Evolutionary conservation across 1,140 invertebrate species (phyloP), one percentile per base, ranked within the genome.

Genomic region (Hylaeus volcanicus): DNA sequence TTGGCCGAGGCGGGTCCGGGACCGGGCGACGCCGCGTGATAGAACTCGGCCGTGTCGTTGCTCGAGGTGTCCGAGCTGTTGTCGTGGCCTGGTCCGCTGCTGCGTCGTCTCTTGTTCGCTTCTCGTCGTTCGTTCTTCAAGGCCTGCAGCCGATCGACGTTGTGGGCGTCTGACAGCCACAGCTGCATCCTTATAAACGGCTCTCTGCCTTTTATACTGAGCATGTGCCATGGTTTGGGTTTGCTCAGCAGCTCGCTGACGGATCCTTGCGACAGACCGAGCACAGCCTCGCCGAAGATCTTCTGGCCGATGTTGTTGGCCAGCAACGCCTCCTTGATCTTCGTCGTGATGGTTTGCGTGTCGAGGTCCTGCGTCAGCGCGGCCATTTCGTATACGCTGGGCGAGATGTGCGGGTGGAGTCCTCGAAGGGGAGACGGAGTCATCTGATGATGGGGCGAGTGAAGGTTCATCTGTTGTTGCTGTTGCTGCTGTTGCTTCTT

Each of bases 251-350:
- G 93, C 93, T 99, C 99, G 90, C 98, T 99, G 1, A 99, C 98
- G 1, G 98, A 99, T 26, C 98, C 99, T 93, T 99, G 98, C 3
- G 98, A 99, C 14, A 99, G 94, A 0, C 98, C 98, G 0, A 99
- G 94, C 43, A 99, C 98, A 1, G 98, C 98, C 94, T 99, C 98
- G 26, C 98, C 98, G 90, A 99, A 99, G 74, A 99, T 97, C 95
- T 99, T 99, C 94, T 99, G 99, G 1, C 98, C 98, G 86, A 99
- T 98, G 89, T 99, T 99, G 89, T 99, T 99, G 11, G 98, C 98
- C 56, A 99, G 94, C 1, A 99, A 94, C 1, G 98, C 98, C 92
- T 99, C 98, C 91, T 99, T 99, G 89, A 99, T 99, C 92, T 98
- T 98, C 0, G 98, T 99, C 0, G 98, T 99, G 81, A 99, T 98